Evolutionary conservation across 2,113 vertebrate species (phyloP), one percentile per base, ranked within the genome.

Genomic region (Plestiodon gilberti): DNA sequence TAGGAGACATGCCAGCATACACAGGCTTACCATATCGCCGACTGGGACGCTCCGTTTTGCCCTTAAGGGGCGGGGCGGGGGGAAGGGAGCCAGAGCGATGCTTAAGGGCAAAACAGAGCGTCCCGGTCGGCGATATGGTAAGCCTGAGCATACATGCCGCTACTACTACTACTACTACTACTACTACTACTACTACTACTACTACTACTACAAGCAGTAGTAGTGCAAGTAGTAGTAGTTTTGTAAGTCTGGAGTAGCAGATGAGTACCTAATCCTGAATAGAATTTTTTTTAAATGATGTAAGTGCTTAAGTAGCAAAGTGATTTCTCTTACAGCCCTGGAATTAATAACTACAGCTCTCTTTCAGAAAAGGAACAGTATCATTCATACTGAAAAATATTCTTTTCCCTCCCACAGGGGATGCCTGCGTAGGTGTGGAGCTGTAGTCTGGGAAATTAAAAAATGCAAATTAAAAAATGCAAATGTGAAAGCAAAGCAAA

Each of bases 381-480:
- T 94, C 92, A 93, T 95, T 96, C 95, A 95, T 90, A 93, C 93
- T 94, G 93, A 94, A 95, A 96, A 95, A 90, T 93, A 93, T 94
- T 95, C 90, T 93, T 77, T 95, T 92, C 84, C 87, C 86, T 95
- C 94, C 93, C 94, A 94, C 93, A 91, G 90, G 95, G 89, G 88
- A 94, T 94, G 94, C 90, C 94, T 93, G 89, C 84, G 91, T 96
- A 96, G 95, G 92, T 96, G 93, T 94, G 87, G 94, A 95, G 87
- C 89, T 92, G 90, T 91, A 95, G 94, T 94, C 94, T 94, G 93
- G 94, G 94, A 97, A 96, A 96, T 97, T 96, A 96, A 96, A 96
- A 96, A 95, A 96, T 97, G 94, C 95, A 96, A 96, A 97, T 96
- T 93, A 92, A 94, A 95, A 96, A 96, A 96, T 96, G 94, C 93